Evolutionary conservation across 2,797 vertebrate genomes (phyloP).

Genomic region (Sparidentex hasta): DNA sequence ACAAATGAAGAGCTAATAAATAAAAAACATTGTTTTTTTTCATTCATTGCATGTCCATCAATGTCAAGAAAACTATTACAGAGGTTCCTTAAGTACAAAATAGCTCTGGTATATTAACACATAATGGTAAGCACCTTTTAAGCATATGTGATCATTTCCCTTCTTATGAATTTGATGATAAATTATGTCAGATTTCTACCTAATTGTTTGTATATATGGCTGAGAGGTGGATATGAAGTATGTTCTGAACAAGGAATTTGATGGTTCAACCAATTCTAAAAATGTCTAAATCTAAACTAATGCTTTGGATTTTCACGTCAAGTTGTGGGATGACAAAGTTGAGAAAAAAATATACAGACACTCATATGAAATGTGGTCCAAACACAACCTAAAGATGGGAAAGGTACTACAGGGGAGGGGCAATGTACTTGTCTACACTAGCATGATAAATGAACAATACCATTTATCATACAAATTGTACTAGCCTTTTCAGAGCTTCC

Average conservation of each 20-base stretch:
- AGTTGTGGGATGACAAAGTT: slow-evolving; percentile 16
- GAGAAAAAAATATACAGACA: not conserved
- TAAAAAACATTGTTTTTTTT: slow-evolving; percentile 50
- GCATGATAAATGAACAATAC: slow-evolving; percentile 87
- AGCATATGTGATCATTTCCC: slow-evolving; percentile 11
- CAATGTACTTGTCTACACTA: slow-evolving; percentile 38
- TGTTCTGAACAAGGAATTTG: not conserved
- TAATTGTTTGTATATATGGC: slow-evolving; percentile 1
- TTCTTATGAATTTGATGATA: not conserved
- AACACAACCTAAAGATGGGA: slow-evolving; percentile 19
- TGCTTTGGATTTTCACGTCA: not conserved
- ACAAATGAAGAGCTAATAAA: slow-evolving; percentile 64
- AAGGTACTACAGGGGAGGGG: not conserved
- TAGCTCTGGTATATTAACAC: slow-evolving; percentile 36
- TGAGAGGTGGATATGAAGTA: not conserved
- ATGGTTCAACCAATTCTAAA: not conserved
- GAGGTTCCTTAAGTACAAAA: slow-evolving; percentile 38
- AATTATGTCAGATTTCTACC: slow-evolving; percentile 2
- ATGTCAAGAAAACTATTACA: slow-evolving; percentile 63
- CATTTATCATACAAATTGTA: slow-evolving; percentile 89
- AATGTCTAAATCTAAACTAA: not conserved
- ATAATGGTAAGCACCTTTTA: slow-evolving; percentile 24
- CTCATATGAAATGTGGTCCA: not conserved
- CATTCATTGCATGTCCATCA: slow-evolving; percentile 64
- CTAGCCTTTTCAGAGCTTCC: slow-evolving; percentile 93